Evolutionary conservation across 2,113 vertebrate species (phyloP).

Genomic region (Hydrochoerus hydrochaeris): DNA sequence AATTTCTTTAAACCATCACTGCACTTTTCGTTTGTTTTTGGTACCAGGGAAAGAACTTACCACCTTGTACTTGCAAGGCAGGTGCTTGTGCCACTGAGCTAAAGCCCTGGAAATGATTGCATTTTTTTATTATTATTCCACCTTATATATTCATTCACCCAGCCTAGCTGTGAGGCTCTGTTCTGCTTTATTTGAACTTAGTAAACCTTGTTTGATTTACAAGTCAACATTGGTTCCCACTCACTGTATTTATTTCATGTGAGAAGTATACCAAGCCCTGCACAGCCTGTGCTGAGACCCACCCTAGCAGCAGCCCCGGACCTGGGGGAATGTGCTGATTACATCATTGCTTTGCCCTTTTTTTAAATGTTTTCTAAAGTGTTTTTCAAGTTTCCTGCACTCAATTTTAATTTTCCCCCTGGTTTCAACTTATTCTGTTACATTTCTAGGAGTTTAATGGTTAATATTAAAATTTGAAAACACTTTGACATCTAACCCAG

Average conservation of each 20-base stretch:
- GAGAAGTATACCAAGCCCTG: too few species aligned
- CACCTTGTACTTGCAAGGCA: too few species aligned
- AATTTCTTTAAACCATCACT: background rate
- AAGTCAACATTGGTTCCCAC: too few species aligned
- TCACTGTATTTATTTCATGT: background rate
- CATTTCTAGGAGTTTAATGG: background rate
- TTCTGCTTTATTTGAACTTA: background rate
- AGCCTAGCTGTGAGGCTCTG: background rate
- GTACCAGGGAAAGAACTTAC: too few species aligned
- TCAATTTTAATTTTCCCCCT: background rate
- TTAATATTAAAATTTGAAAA: background rate
- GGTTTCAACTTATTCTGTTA: background rate
- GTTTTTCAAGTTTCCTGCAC: background rate
- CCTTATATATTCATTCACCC: background rate
- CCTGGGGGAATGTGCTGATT: fast-evolving
- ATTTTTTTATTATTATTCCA: background rate
- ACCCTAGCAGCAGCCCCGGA: fast-evolving
- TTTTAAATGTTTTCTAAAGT: background rate
- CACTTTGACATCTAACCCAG: background rate
- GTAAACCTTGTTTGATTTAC: background rate
- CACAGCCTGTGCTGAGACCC: fast-evolving
- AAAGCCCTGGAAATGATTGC: background rate
- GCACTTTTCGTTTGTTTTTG: background rate
- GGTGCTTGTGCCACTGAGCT: too few species aligned
- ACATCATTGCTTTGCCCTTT: background rate